phyloP scores from a whole-genome alignment of 2,113 vertebrate species.

The Rhagologus leucostigma region DNA sequence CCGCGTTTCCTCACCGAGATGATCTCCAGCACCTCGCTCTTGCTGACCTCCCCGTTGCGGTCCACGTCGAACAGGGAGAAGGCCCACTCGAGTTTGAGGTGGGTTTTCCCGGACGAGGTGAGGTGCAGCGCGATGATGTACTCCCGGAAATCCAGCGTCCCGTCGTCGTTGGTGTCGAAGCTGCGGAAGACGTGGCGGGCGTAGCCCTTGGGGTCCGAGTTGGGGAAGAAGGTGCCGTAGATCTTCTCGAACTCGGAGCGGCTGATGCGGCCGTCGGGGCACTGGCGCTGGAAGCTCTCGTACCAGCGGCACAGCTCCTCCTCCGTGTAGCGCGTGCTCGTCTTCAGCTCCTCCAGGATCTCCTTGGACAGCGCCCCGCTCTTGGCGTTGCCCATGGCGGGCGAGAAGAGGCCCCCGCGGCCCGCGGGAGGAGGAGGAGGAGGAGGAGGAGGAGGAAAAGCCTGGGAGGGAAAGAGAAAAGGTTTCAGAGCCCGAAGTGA shows the following conservation, averaged over 20 bases:
- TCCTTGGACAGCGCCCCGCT: slow-evolving; percentile 89
- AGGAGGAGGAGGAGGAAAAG: neutral
- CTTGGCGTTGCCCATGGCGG: slow-evolving; percentile 84
- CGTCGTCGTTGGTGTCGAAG: slow-evolving; percentile 91
- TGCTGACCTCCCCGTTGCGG: slow-evolving; percentile 90
- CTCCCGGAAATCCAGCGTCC: slow-evolving; percentile 91
- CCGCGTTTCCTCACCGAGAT: neutral
- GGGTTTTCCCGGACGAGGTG: slow-evolving; percentile 82
- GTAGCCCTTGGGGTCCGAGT: slow-evolving; percentile 85
- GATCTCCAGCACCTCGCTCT: slow-evolving; percentile 85
- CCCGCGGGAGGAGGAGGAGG: neutral
- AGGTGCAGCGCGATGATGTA: slow-evolving; percentile 93
- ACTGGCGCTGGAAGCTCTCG: slow-evolving; percentile 87
- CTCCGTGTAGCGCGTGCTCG: slow-evolving; percentile 83
- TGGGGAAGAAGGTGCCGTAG: slow-evolving; percentile 89
- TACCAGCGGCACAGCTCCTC: slow-evolving; percentile 87
- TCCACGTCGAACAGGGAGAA: slow-evolving; percentile 94
- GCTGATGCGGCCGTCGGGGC: slow-evolving; percentile 84
- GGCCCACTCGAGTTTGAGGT: slow-evolving; percentile 91
- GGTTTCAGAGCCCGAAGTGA: rapidly evolving
- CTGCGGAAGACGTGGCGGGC: slow-evolving; percentile 92
- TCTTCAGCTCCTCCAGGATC: slow-evolving; percentile 87
- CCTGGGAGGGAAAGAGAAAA: too few relatives aligned
- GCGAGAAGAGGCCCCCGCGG: neutral
- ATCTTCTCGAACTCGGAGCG: slow-evolving; percentile 86